phyloP scores from a whole-genome alignment of 2,888 invertebrate genomes.

The Melieria crassipennis region DNA sequence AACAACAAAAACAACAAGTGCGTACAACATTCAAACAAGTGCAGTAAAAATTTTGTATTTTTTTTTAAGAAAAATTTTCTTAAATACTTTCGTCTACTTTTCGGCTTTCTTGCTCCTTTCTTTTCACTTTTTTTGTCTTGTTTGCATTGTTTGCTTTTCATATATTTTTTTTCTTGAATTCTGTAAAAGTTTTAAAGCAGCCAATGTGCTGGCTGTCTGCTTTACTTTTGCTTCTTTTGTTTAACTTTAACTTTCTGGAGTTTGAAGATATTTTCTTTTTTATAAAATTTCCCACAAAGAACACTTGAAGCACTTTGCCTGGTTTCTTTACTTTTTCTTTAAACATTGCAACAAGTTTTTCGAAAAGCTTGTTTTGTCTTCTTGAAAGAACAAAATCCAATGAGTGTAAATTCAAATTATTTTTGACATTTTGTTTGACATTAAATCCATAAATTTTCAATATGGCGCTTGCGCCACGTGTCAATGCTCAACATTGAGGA shows the following conservation, averaged over 20 bases:
- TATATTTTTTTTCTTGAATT: constrained; percentile 9
- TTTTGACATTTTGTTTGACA: constrained; percentile 41
- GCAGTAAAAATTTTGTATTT: constrained; percentile 22
- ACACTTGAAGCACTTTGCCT: too few species aligned
- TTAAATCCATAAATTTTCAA: constrained; percentile 43
- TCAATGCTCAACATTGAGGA: constrained; percentile 27
- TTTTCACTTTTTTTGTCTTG: background rate
- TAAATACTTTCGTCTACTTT: constrained; percentile 24
- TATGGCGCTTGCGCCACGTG: constrained; percentile 45
- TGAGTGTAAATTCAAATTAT: constrained; percentile 24
- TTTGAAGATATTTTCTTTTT: background rate
- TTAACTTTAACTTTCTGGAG: background rate
- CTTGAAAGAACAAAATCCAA: background rate
- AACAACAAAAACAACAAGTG: background rate
- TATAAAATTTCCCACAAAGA: too few species aligned
- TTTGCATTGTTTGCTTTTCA: background rate
- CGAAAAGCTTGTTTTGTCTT: background rate
- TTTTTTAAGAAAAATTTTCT: constrained; percentile 3
- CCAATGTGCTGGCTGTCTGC: background rate
- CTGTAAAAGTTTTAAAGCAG: background rate
- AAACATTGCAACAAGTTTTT: background rate
- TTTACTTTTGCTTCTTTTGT: background rate
- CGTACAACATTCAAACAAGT: constrained; percentile 9
- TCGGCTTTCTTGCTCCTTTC: constrained; percentile 2
- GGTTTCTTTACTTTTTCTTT: too few species aligned